Base-by-base conservation (phyloP, 2,888 invertebrate genomes). In the Stenotaenia linearis region DNA sequence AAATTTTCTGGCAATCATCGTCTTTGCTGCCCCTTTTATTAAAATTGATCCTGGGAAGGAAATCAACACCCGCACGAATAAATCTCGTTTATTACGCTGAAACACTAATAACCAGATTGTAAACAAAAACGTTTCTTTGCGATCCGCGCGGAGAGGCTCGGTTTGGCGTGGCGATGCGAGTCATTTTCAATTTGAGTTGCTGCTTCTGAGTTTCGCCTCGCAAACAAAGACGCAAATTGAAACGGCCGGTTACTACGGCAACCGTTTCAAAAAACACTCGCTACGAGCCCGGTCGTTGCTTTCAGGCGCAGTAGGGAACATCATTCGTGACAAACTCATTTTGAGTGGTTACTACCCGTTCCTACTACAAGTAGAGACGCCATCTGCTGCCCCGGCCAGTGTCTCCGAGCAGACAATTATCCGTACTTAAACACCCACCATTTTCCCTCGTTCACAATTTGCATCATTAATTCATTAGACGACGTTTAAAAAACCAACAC, bases 181-280 rank as follows among this genome's bases (percentile, higher is more conserved):
- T 69, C 69, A 69, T 69, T 69, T 69, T 69, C 69, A 69, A 69
- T 69, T 69, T 69, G 69, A 50, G 50, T 50, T 50, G 50, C 50
- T 50, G 50, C 21, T 18, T 50, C 50, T 50, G 50, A 50, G 69
- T n/a, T 28, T 10, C 28, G 25, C 25, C 69, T 69, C 28, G 69
- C 69, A 28, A 69, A 69, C 69, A 69, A 69, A 69, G 69, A 69
- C 69, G 69, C 69, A 69, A 69, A 69, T 69, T 69, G 69, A 69
- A 69, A 69, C 69, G 69, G 25, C 28, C 25, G 25, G 69, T 69
- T 69, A 69, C 69, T 69, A 69, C 69, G 69, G 69, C 69, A 69
- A 69, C 69, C 69, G 69, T 69, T 69, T 69, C 69, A 69, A 69
- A 69, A 69, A 69, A 69, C 69, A 69, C 69, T 69, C 69, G 69